Base-by-base conservation (phyloP, 2,888 invertebrate species). In the Caenorhabditis sp. region DNA sequence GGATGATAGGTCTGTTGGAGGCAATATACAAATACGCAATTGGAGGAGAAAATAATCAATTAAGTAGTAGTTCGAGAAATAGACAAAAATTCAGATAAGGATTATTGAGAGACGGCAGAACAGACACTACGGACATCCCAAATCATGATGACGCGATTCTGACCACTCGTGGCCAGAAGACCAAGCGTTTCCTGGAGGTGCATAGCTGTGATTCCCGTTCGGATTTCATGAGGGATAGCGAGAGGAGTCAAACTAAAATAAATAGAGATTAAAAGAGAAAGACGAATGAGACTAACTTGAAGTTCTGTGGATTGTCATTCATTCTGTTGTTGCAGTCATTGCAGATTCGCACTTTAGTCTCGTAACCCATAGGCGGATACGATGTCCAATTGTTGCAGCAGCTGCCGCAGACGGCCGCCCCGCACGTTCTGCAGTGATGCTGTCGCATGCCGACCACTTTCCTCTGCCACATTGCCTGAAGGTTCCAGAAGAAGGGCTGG, bases 401-500 rank as follows among this genome's bases (percentile, higher is more conserved):
- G 83, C 93, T 92, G 89, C 94, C 95, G 91, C 99, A 99, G 61
- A 96, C 93, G 13, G 99, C 98, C 89, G 94, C 93, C 46, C 99
- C 99, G 91, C 98, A 99, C 77, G 90, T 87, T 20, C 92, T 87
- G 85, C 92, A 92, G 84, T 92, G 92, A 80, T 92, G 92, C 90
- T 92, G 86, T 11, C 87, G 79, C 5, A 83, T 70, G n/a, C 88
- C 88, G n/a, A 88, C 82, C 39, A 83, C 85, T 71, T 88, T 93
- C 90, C 95, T 95, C 90, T 97, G 95, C 94, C 98, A 95, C 97
- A 99, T 99, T 11, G 95, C 95, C 79, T 94, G 93, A 58, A 99
- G 92, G 90, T 99, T 99, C 99, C 99, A 99, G 91, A 98, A 98
- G 91, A 99, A 99, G 22, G 99, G 99, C 74, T 94, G 92, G 59